Evolutionary conservation across 2,797 vertebrate species (phyloP), one percentile per base, ranked within the genome.

Genomic region (Danio aesculapii): DNA sequence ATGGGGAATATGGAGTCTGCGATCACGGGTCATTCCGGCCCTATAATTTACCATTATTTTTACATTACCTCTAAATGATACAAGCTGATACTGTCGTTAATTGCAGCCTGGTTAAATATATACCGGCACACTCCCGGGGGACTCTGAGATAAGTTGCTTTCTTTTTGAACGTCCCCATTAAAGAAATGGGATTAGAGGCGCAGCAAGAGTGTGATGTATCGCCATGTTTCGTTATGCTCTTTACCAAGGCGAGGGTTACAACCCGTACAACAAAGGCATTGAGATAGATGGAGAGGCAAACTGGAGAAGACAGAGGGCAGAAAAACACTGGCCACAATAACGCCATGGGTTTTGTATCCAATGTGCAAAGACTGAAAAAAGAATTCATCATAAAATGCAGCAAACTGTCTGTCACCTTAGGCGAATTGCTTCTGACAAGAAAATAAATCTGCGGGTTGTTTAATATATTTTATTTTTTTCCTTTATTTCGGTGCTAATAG

Each of bases 41-140:
- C 95, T 96, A 97, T 99, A 97, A 98, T 98, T 98, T 98, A 97
- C 97, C 95, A 99, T 99, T 99, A 99, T 97, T 97, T 98, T 97
- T 98, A 96, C 97, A 99, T 99, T 99, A 99, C 93, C 94, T 97
- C 94, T 98, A 99, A 99, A 99, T 99, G 97, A 98, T 98, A 98
- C 97, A 97, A 96, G 96, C 96, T 98, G 97, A 99, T 98, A 95
- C 94, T 94, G 93, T 96, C 96, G 97, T 98, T 99, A 99, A 99
- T 99, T 98, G 97, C 96, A 95, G 95, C 94, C 95, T 96, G 95
- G 94, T 97, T 98, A 97, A 97, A 97, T 96, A 95, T 96, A 94
- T 96, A 95, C 94, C 91, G 90, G 93, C 96, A 94, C 86, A 93
- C 88, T 95, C 97, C 95, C 95, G 50, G 10, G 96, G 94, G 97